phyloP scores from a whole-genome alignment of 2,888 invertebrate species.

The Rhamphomyia laevipes region DNA sequence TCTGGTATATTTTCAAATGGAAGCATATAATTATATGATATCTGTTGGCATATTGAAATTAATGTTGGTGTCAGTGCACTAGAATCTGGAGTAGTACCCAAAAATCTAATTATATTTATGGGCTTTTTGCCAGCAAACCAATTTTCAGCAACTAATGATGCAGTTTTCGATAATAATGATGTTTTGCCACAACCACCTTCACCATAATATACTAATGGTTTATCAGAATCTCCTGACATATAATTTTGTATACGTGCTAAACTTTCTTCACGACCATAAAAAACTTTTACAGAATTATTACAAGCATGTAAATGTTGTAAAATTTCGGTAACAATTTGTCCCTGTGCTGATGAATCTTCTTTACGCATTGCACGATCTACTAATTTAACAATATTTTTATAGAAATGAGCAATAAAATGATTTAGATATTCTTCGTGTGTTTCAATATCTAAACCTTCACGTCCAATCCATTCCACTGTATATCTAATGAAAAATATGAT shows the following conservation, averaged over 20 bases:
- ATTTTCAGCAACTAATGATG: slow-evolving; percentile 60
- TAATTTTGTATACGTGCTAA: slow-evolving; percentile 67
- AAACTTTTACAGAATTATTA: slow-evolving; percentile 84
- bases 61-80: slow-evolving; percentile 88
- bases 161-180: slow-evolving; percentile 84
- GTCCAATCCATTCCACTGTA: slow-evolving; percentile 93
- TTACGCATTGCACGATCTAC: slow-evolving; percentile 92
- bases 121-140: slow-evolving; percentile 70
- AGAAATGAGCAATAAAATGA: slow-evolving; percentile 89
- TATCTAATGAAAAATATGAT: slow-evolving; percentile 45
- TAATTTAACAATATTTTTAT: slow-evolving; percentile 80
- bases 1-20: slow-evolving; percentile 91
- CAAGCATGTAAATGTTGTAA: slow-evolving; percentile 92
- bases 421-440: slow-evolving; percentile 89
- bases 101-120: slow-evolving; percentile 78
- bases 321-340: slow-evolving; percentile 87
- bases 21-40: slow-evolving; percentile 82
- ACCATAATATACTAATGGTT: slow-evolving; percentile 84
- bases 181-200: slow-evolving; percentile 97
- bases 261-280: slow-evolving; percentile 84
- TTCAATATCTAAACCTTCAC: slow-evolving; percentile 85
- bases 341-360: slow-evolving; percentile 87
- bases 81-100: slow-evolving; percentile 95
- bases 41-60: slow-evolving; percentile 91
- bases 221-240: slow-evolving; percentile 73